These are phyloP conservation scores for Trachemys scripta DNA, from an alignment of 2,113 vertebrate genomes.

Conservation along the genomic window DNA sequence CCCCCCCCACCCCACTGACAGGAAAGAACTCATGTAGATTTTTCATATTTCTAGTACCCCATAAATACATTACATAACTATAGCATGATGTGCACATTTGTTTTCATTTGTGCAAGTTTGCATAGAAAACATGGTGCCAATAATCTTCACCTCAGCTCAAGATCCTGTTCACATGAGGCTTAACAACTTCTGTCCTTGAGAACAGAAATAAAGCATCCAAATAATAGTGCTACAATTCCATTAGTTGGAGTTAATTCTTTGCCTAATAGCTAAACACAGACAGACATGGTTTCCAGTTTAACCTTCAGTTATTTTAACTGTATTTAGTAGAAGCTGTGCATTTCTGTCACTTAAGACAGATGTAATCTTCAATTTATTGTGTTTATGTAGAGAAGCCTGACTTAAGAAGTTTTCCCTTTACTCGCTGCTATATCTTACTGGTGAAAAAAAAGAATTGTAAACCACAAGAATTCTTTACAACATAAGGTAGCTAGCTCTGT, in stretches of 20 bases:
- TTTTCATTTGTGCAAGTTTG: background rate
- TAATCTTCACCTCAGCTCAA: background rate
- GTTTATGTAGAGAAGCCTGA: background rate
- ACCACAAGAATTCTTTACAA: background rate
- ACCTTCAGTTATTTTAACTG: background rate
- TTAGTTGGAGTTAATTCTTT: background rate
- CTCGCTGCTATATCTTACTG: background rate
- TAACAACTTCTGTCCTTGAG: constrained; percentile 4
- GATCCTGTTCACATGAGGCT: background rate
- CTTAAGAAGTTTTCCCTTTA: background rate
- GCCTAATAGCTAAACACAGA: background rate
- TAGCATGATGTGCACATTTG: background rate
- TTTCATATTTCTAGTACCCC: background rate
- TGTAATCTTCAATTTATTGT: background rate
- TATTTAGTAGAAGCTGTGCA: background rate
- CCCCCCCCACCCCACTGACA: background rate
- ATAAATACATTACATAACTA: background rate
- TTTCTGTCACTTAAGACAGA: background rate
- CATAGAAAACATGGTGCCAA: background rate
- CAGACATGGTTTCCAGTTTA: background rate
- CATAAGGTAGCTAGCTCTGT: background rate
- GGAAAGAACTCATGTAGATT: constrained; percentile 11
- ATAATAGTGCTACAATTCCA: background rate
- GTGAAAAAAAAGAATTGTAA: background rate
- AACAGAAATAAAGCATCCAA: constrained; percentile 9